These are phyloP conservation scores for Symphodus melops DNA, from an alignment of 2,113 vertebrate species.

Conservation along the genomic window DNA sequence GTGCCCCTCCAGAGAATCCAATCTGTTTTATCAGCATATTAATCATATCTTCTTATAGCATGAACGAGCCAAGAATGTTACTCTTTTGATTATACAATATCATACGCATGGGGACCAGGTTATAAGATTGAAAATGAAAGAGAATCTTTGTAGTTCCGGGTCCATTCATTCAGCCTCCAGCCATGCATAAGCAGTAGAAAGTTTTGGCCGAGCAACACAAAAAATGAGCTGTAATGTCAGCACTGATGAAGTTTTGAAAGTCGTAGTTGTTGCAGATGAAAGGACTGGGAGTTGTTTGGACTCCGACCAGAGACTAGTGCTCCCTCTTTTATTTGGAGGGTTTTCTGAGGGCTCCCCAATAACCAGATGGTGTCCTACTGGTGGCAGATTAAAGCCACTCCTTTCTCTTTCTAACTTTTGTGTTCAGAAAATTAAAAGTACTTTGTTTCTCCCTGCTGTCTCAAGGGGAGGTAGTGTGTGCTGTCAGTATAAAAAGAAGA, in stretches of 20 bases:
- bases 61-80: conserved; percentile 12
- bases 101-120: conserved; percentile 29
- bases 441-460: conserved; percentile 29
- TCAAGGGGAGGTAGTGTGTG: conserved; percentile 13
- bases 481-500: conserved; percentile 10
- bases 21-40: conserved; percentile 31
- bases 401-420: conserved; percentile 50
- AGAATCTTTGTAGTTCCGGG: conserved; percentile 28
- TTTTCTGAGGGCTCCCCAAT: conserved; percentile 47
- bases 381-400: conserved; percentile 57
- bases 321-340: conserved; percentile 32
- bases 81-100: conserved; percentile 30
- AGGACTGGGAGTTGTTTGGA: conserved; percentile 47
- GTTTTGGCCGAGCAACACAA: conserved; percentile 12
- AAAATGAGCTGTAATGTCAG: conserved; percentile 11
- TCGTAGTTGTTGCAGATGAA: conserved; percentile 57
- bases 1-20: conserved; percentile 8
- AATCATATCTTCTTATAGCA: conserved; percentile 19
- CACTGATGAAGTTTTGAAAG: conserved; percentile 50
- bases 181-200: conserved; percentile 32
- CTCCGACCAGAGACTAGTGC: conserved; percentile 42
- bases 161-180: conserved; percentile 38
- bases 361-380: conserved; percentile 64
- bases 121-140: conserved; percentile 29
- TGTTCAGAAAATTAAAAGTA: conserved; percentile 49